phyloP scores from a whole-genome alignment of 2,888 invertebrate species.

The Sesia apiformis region DNA sequence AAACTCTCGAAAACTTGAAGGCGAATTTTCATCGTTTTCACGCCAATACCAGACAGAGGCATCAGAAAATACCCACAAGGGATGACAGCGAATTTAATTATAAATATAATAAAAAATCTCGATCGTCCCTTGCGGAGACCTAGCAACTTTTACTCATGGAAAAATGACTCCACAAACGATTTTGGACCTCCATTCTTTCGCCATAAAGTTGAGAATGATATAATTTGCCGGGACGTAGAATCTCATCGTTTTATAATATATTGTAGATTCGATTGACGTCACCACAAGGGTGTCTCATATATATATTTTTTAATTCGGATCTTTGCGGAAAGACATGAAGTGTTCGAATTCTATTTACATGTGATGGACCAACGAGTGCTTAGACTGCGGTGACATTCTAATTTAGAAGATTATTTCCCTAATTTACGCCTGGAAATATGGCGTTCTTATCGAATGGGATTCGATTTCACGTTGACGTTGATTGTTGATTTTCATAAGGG shows the following conservation, averaged over 20 bases:
- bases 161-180: constrained; percentile 33
- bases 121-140: constrained; percentile 57
- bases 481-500: constrained; percentile 6
- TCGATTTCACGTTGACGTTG: constrained; percentile 5
- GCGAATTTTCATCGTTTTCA: constrained; percentile 51
- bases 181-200: constrained; percentile 32
- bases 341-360: constrained; percentile 40
- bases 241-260: constrained; percentile 49
- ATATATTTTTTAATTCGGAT: constrained; percentile 55
- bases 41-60: constrained; percentile 67
- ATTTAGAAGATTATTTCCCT: constrained; percentile 17
- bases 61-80: constrained; percentile 48
- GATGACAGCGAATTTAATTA: constrained; percentile 73
- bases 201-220: constrained; percentile 17
- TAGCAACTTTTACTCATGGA: constrained; percentile 22
- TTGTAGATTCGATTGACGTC: constrained; percentile 62
- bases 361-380: constrained; percentile 28
- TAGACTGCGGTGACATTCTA: constrained; percentile 30
- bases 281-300: constrained; percentile 59
- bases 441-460: constrained; percentile 2
- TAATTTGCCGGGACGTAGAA: constrained; percentile 15
- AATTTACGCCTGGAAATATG: constrained; percentile 21
- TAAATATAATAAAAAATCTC: constrained; percentile 69
- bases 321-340: constrained; percentile 51
- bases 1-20: constrained; percentile 40